Base-by-base conservation (phyloP, 2,797 vertebrate genomes). In the Sorex maritimensis region DNA sequence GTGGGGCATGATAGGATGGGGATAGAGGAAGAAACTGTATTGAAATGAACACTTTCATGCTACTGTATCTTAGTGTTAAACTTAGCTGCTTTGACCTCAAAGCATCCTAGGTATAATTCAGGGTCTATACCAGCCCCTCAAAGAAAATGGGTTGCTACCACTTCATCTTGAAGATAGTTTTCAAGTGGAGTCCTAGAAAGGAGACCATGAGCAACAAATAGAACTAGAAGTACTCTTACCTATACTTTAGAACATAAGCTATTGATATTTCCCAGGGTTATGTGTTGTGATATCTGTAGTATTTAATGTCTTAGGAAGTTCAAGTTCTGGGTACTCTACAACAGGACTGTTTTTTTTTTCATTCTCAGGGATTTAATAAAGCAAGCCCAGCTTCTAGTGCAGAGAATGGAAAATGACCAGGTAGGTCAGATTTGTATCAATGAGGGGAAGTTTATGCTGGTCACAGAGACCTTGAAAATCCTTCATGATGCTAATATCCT, bases 391-490 rank as follows among this genome's bases (percentile, higher is more conserved):
- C 79, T 91, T 74, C 97, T 99, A 0, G 96, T 99, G 93, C 97
- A 98, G 78, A 98, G 97, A 96, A 99, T 99, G 99, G 99, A 98
- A 98, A 97, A 58, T 2, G 98, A 99, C 91, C 3, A n/a, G 34
- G 99, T 99, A 97, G 96, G 97, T 98, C 93, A 12, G 23, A 77
- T 23, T 68, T 44, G 11, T 13, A 26, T 77, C 80, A 81, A 63
- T 91, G 17, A 17, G 12, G 58, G 28, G 15, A 68, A 6, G 41
- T 4, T 52, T 71, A n/a, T 23, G 26, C 30, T 28, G 61, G 38
- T 30, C 61, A 72, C 34, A 34, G 1, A 52, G 81, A 93, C 72
- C 67, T 58, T 58, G 55, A 91, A 77, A 17, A 14, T 86, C 68
- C 49, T 26, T 93, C 80, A 41, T 13, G 58, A 26, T 52, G 49